Conservation (phyloP, 2,888 invertebrate genomes). For the Andrena minutula region DNA sequence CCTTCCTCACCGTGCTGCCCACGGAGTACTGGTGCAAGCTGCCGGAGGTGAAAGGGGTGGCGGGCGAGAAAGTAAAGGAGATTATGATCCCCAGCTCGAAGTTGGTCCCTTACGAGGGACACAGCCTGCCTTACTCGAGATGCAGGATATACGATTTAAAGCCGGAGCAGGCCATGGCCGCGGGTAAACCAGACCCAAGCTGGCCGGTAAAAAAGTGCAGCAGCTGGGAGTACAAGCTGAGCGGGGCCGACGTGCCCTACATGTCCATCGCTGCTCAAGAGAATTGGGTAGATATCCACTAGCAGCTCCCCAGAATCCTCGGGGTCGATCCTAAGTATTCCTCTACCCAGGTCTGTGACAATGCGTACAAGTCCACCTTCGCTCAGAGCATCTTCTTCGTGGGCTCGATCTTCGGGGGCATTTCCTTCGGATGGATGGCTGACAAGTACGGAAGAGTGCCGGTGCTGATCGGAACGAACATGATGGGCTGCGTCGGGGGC, state of each 20-base stretch:
- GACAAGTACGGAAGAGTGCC: conserved; percentile 53
- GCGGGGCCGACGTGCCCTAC: conserved; percentile 27
- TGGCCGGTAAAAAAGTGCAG: conserved; percentile 56
- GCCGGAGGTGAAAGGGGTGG: conserved; percentile 54
- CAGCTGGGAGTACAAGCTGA: conserved; percentile 46
- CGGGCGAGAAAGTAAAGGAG: conserved; percentile 64
- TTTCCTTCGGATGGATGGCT: conserved; percentile 67
- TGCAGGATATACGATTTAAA: conserved; percentile 75
- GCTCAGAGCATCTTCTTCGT: conserved; percentile 76
- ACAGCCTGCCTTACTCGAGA: conserved; percentile 68
- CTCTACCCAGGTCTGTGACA: conserved; percentile 72
- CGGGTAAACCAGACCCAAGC: conserved; percentile 6
- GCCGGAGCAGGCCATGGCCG: conserved; percentile 54
- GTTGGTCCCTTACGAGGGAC: conserved; percentile 62
- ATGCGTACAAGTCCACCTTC: conserved; percentile 67
- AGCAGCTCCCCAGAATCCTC: not conserved
- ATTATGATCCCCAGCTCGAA: conserved; percentile 67
- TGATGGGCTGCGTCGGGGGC: conserved; percentile 63
- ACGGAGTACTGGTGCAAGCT: conserved; percentile 79
- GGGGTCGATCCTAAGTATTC: not conserved
- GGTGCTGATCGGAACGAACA: conserved; percentile 24
- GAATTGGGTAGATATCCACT: conserved; percentile 35
- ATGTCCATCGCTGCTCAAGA: conserved; percentile 48
- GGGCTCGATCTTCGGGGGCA: conserved; percentile 74
- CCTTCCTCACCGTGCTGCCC: conserved; percentile 80